These are phyloP conservation scores for Dipodomys ordii DNA, from an alignment of 2,113 vertebrate genomes.

Conservation along the genomic window DNA sequence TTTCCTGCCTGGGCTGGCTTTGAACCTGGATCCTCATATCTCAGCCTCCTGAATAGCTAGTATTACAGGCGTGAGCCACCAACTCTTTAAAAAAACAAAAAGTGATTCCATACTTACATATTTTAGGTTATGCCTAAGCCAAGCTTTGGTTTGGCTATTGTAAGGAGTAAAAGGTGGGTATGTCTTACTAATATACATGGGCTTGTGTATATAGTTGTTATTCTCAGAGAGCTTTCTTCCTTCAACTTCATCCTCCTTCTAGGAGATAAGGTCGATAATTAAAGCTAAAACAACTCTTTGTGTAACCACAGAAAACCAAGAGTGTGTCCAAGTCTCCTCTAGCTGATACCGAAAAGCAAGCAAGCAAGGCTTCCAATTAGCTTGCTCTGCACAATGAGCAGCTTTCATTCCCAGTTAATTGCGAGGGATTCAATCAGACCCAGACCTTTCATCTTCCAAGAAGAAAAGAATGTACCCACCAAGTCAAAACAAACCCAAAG, in stretches of 20 bases:
- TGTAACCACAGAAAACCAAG: not conserved
- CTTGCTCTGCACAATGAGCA: conserved; percentile 45
- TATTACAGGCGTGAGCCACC: too few species aligned
- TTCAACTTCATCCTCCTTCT: not conserved
- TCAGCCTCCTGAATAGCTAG: too few species aligned
- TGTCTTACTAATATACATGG: not conserved
- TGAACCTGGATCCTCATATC: too few species aligned
- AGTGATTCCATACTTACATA: not conserved
- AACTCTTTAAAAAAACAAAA: not conserved
- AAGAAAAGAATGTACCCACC: conserved; percentile 20
- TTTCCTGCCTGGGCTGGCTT: too few species aligned
- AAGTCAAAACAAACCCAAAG: conserved; percentile 53
- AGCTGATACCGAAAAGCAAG: conserved; percentile 17
- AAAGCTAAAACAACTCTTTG: conserved; percentile 67
- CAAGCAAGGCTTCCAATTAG: conserved; percentile 45
- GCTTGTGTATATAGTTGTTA: not conserved
- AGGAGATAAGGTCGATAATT: conserved; percentile 7
- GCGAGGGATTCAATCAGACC: conserved; percentile 49
- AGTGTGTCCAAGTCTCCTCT: conserved; percentile 22
- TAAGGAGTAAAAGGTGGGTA: conserved; percentile 26
- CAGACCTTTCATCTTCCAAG: conserved; percentile 53
- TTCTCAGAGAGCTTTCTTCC: not conserved
- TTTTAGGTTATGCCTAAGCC: conserved; percentile 32
- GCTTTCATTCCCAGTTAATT: conserved; percentile 76
- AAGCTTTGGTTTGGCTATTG: not conserved